phyloP scores from a whole-genome alignment of 2,113 vertebrate genomes.

The Larimichthys crocea region DNA sequence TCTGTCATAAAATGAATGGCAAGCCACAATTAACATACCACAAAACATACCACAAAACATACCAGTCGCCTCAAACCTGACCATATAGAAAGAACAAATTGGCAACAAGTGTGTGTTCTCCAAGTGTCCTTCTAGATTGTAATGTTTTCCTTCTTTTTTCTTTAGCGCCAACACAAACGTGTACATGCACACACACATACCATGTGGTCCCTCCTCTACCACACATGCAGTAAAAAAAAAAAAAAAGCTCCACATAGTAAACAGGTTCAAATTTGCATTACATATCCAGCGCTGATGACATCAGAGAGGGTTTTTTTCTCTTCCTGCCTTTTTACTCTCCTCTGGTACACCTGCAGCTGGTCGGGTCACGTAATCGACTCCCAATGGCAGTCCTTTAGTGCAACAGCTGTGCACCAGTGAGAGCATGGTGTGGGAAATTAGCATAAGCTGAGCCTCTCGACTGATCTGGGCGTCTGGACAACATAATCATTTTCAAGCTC shows the following conservation, averaged over 20 bases:
- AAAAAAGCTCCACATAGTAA: conserved; percentile 6
- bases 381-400: conserved; percentile 74
- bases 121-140: no score
- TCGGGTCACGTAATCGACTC: conserved; percentile 79
- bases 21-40: no score
- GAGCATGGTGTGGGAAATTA: conserved; percentile 78
- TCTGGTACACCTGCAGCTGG: conserved; percentile 79
- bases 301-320: conserved; percentile 62
- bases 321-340: conserved; percentile 56
- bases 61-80: no score
- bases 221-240: conserved; percentile 18
- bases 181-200: neutral
- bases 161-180: neutral
- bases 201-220: neutral
- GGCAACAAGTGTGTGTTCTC: no score
- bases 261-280: conserved; percentile 60
- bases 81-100: no score
- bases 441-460: conserved; percentile 50
- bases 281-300: conserved; percentile 36
- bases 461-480: conserved; percentile 51
- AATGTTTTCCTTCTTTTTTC: neutral
- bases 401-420: conserved; percentile 80
- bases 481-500: conserved; percentile 62
- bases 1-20: no score
- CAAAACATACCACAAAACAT: no score